A percentile compares a stretch with the other conserved stretches of the same genome.
phyloP scores from a whole-genome alignment of 2,113 vertebrate species.

The Hypocryptadius cinnamomeus region DNA sequence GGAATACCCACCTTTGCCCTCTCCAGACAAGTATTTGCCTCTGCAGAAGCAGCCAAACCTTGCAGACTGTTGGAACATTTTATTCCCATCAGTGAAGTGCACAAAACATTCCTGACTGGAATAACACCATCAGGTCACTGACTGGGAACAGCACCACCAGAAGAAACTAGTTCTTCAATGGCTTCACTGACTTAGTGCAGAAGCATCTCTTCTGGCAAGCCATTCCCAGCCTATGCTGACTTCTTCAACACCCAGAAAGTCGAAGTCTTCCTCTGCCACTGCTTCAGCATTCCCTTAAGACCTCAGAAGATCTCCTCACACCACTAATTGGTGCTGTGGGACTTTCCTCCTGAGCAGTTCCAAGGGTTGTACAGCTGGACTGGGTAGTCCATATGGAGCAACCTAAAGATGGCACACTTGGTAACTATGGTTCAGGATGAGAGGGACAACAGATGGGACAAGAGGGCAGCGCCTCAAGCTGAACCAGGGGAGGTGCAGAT shows the following conservation, averaged over 20 bases:
- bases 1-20: background rate
- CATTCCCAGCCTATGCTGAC: background rate
- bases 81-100: background rate
- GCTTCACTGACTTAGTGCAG: background rate
- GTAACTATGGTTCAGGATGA: background rate
- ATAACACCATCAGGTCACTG: background rate
- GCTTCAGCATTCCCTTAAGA: background rate
- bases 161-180: background rate
- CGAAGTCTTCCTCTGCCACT: background rate
- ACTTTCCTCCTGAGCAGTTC: background rate
- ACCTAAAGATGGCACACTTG: background rate
- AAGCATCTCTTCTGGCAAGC: background rate
- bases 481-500: background rate
- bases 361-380: background rate
- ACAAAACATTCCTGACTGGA: background rate
- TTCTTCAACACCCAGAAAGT: background rate
- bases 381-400: background rate
- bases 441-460: background rate
- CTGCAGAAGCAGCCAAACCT: background rate
- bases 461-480: background rate
- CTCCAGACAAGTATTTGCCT: background rate
- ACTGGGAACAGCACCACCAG: background rate
- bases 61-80: background rate
- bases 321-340: background rate
- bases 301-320: background rate